These are phyloP conservation scores for Corynorhinus townsendii DNA, from an alignment of 2,113 vertebrate species.

Conservation along the genomic window DNA sequence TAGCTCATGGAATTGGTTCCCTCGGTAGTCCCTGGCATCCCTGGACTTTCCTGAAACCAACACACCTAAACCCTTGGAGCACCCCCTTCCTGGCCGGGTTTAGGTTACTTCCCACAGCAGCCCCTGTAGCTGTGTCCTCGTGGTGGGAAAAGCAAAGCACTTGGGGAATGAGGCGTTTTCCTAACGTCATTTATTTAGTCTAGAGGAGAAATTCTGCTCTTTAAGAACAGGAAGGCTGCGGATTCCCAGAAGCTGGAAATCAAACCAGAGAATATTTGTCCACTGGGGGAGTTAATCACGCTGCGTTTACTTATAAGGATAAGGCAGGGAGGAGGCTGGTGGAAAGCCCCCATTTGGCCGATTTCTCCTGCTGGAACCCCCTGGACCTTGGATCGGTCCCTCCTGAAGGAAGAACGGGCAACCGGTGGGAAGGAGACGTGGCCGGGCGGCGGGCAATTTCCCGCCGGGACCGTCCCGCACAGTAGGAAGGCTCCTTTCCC, in stretches of 20 bases:
- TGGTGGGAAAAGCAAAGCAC: background rate
- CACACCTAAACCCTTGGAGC: background rate
- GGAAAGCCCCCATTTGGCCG: background rate
- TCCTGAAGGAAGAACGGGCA: too few relatives aligned
- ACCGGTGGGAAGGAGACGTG: accelerated
- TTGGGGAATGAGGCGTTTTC: background rate
- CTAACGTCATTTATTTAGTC: constrained; percentile 58
- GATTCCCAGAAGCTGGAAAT: constrained; percentile 24
- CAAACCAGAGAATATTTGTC: background rate
- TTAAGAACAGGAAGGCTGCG: constrained; percentile 7
- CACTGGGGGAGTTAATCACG: background rate
- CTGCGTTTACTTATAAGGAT: background rate
- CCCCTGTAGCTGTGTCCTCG: background rate
- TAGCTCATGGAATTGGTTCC: background rate
- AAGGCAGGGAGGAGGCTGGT: background rate
- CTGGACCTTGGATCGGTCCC: background rate
- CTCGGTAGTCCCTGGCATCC: background rate
- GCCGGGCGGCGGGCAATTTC: background rate
- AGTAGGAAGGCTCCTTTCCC: background rate
- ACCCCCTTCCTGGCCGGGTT: background rate
- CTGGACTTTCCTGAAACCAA: background rate
- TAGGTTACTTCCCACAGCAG: background rate
- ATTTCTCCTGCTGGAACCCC: background rate
- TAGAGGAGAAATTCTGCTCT: constrained; percentile 21
- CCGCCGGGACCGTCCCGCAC: background rate